phyloP scores from a whole-genome alignment of 2,113 vertebrate genomes.

The Oophaga pumilio region DNA sequence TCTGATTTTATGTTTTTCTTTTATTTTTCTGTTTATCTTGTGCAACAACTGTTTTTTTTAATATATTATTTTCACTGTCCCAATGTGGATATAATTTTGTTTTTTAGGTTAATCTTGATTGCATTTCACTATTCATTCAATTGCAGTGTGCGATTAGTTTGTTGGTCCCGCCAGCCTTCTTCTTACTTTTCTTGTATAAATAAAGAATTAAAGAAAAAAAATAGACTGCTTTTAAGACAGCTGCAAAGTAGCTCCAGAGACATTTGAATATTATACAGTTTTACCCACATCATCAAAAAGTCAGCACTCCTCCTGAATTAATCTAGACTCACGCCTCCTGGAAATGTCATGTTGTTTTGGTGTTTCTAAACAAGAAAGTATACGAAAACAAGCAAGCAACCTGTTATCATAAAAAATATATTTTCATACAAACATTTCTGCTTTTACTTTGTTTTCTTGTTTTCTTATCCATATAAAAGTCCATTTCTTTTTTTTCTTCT shows the following conservation, averaged over 20 bases:
- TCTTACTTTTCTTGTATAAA: too few relatives aligned
- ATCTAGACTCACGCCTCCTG: not conserved
- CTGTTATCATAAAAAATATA: not conserved
- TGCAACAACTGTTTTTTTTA: too few relatives aligned
- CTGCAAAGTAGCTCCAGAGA: not conserved
- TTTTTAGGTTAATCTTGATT: too few relatives aligned
- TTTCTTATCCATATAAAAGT: not conserved
- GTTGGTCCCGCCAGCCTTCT: too few relatives aligned
- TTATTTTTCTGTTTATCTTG: too few relatives aligned
- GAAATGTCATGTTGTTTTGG: slow-evolving; percentile 13
- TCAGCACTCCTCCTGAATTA: not conserved
- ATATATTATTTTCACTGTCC: too few relatives aligned
- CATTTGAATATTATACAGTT: not conserved
- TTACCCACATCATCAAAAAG: not conserved
- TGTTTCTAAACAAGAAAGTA: not conserved
- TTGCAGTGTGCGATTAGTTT: too few relatives aligned
- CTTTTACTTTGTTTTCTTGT: not conserved
- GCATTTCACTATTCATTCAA: too few relatives aligned
- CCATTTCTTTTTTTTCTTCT: not conserved
- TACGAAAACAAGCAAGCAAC: not conserved
- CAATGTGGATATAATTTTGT: too few relatives aligned
- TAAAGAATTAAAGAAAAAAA: not conserved
- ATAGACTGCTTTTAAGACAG: not conserved
- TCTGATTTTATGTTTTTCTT: too few relatives aligned
- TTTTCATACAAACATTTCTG: not conserved